Conservation (phyloP, 2,113 vertebrate species). For the Microcebus lehilahytsara region DNA sequence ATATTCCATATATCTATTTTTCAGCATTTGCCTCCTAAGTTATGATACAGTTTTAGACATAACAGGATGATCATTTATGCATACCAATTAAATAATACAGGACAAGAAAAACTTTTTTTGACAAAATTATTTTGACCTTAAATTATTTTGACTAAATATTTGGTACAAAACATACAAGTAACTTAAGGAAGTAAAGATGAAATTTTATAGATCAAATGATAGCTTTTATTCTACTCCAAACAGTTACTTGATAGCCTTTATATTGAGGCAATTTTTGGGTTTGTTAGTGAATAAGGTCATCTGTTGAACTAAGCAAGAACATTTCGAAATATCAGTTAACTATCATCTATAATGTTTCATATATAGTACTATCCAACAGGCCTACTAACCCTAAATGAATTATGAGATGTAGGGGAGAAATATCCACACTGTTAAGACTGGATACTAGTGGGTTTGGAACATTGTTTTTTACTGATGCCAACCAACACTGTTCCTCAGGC, state of each 20-base stretch:
- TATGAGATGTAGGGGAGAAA: not conserved
- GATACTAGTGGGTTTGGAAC: not conserved
- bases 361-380: not conserved
- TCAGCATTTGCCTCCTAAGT: not conserved
- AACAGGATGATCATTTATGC: not conserved
- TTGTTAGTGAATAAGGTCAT: not conserved
- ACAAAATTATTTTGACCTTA: conserved; percentile 27
- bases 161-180: not conserved
- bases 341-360: not conserved
- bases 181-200: not conserved
- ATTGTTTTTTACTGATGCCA: not conserved
- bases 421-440: not conserved
- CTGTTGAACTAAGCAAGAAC: not conserved
- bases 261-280: not conserved
- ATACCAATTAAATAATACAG: not conserved
- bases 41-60: not conserved
- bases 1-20: not conserved
- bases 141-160: conserved; percentile 6
- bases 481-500: not conserved
- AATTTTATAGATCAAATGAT: not conserved
- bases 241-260: not conserved
- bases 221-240: not conserved
- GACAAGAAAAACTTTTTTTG: not conserved
- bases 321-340: not conserved
- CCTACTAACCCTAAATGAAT: not conserved